Conservation (phyloP, 2,797 vertebrate species). For the Astyanax mexicanus region DNA sequence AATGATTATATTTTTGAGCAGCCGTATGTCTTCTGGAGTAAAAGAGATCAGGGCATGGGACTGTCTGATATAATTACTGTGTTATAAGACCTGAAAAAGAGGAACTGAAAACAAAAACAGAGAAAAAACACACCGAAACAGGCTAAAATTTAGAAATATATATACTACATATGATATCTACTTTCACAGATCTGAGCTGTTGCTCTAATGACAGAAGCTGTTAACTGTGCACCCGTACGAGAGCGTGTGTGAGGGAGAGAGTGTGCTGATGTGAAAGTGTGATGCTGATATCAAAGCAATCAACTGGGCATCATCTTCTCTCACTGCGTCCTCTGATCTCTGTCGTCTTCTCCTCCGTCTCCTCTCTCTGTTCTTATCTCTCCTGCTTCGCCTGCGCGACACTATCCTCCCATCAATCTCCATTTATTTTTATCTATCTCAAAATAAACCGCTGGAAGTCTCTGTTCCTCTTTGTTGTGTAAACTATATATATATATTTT, state of each 20-base stretch:
- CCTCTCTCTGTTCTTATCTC: not conserved
- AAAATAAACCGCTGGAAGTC: not conserved
- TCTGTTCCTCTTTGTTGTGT: not conserved
- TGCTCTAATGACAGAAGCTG: not conserved
- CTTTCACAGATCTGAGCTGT: not conserved
- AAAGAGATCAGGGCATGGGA: too few species aligned
- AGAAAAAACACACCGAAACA: too few species aligned
- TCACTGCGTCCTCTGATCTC: slow-evolving; percentile 1
- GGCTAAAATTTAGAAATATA: too few species aligned
- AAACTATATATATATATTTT: too few species aligned
- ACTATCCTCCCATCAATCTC: not conserved
- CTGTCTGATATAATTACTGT: too few species aligned
- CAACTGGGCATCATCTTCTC: not conserved
- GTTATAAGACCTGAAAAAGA: too few species aligned
- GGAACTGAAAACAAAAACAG: too few species aligned
- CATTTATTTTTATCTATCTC: not conserved
- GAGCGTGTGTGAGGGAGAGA: not conserved
- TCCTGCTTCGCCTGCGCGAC: not conserved
- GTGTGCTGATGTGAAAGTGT: not conserved
- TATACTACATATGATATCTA: too few species aligned
- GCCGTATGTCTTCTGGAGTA: too few species aligned
- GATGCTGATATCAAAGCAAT: slow-evolving; percentile 3
- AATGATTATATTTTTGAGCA: too few species aligned
- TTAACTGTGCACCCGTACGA: not conserved
- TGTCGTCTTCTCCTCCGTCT: not conserved